Percentiles rank a stretch among this genome's conserved stretches.
phyloP scores from a whole-genome alignment of 2,113 vertebrate genomes.

The Theristicus caerulescens region DNA sequence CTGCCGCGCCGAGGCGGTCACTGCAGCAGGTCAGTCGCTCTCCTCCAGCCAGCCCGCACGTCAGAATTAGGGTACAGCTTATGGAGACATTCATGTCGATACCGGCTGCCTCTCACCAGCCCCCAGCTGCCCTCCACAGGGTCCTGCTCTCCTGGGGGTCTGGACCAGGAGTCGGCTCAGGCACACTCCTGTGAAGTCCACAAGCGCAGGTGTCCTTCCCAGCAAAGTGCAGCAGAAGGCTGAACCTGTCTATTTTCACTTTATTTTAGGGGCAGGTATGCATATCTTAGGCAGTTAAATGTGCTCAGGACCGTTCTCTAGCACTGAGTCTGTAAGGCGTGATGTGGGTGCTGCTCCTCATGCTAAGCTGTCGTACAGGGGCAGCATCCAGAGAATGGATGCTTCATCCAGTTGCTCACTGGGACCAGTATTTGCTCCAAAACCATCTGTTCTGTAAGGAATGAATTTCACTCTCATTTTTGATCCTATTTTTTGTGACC shows the following conservation, averaged over 20 bases:
- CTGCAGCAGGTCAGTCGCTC: neutral
- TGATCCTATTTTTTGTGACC: neutral
- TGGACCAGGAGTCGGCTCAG: neutral
- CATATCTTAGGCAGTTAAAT: neutral
- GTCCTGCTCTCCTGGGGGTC: neutral
- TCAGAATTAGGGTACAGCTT: neutral
- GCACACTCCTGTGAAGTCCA: neutral
- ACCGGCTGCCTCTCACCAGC: neutral
- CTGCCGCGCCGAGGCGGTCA: neutral
- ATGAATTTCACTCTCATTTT: neutral
- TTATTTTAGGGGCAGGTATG: neutral
- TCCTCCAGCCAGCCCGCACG: neutral
- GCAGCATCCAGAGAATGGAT: neutral
- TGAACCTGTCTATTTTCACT: neutral
- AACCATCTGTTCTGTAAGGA: neutral
- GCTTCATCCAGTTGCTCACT: neutral
- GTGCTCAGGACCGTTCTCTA: neutral
- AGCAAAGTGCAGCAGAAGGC: neutral
- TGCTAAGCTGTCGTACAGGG: neutral
- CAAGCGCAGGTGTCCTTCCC: neutral
- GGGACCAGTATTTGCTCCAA: neutral
- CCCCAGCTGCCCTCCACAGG: neutral
- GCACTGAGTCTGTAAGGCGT: neutral
- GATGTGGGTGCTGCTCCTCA: neutral
- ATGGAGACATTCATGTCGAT: rapidly evolving